A percentile compares a stretch with the other conserved stretches of the same genome.
Evolutionary conservation across 2,113 vertebrate genomes (phyloP).

Genomic region (Mionectes macconnelli): DNA sequence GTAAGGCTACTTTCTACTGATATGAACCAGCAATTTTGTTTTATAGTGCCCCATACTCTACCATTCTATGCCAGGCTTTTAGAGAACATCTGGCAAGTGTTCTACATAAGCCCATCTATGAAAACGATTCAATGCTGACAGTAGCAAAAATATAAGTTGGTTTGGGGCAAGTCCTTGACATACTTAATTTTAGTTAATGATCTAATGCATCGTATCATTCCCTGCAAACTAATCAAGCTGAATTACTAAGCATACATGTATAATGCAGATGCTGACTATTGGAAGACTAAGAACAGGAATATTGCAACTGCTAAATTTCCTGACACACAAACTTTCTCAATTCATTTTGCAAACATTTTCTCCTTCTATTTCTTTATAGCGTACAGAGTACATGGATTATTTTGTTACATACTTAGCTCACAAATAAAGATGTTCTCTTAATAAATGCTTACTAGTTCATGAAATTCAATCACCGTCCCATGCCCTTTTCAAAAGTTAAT

Average conservation of each 20-base stretch:
- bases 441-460: neutral
- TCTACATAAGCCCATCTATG: neutral
- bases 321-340: neutral
- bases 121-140: neutral
- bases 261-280: neutral
- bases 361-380: neutral
- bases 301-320: neutral
- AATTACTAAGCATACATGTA: neutral
- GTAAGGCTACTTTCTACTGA: neutral
- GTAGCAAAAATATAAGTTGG: neutral
- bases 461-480: neutral
- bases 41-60: neutral
- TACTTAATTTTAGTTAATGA: neutral
- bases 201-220: neutral
- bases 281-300: neutral
- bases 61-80: neutral
- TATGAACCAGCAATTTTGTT: neutral
- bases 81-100: neutral
- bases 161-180: neutral
- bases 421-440: neutral
- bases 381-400: neutral
- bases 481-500: neutral
- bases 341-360: neutral
- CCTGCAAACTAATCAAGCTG: neutral
- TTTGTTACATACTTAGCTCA: neutral